Conservation (phyloP, 2,113 vertebrate genomes). For the Meriones unguiculatus region DNA sequence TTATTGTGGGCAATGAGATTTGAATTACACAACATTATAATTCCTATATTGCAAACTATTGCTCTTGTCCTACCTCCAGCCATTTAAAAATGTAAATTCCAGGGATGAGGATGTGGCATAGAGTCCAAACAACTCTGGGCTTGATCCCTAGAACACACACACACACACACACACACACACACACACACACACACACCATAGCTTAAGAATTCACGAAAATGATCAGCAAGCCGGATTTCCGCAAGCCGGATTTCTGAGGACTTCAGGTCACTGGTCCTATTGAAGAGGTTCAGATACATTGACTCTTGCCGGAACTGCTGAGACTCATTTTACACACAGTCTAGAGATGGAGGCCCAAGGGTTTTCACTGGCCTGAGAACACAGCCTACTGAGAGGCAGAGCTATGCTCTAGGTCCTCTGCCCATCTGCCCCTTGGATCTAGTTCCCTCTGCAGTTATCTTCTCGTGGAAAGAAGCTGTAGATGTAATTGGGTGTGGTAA, state of each 20-base stretch:
- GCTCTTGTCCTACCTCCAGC: not conserved
- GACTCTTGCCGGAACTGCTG: not conserved
- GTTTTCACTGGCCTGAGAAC: not conserved
- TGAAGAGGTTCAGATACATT: not conserved
- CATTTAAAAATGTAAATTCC: not conserved
- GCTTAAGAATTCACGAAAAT: not conserved
- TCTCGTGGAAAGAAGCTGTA: rapidly evolving
- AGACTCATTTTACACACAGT: not conserved
- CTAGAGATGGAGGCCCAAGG: not conserved
- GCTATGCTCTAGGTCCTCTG: not conserved
- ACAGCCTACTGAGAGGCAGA: not conserved
- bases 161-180: not conserved
- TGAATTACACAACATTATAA: not conserved
- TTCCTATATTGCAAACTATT: not conserved
- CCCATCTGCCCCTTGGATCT: not conserved
- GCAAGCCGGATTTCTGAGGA: rapidly evolving
- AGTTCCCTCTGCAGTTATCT: not conserved
- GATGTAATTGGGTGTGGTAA: no score
- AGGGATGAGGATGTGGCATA: not conserved
- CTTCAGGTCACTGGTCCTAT: not conserved
- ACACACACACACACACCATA: not conserved
- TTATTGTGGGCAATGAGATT: not conserved
- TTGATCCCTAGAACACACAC: not conserved
- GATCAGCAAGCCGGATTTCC: not conserved
- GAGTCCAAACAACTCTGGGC: not conserved